A percentile compares a stretch with the other conserved stretches of the same genome.
These are phyloP conservation scores for Fratercula arctica DNA, from an alignment of 2,797 vertebrate genomes.

Conservation along the genomic window DNA sequence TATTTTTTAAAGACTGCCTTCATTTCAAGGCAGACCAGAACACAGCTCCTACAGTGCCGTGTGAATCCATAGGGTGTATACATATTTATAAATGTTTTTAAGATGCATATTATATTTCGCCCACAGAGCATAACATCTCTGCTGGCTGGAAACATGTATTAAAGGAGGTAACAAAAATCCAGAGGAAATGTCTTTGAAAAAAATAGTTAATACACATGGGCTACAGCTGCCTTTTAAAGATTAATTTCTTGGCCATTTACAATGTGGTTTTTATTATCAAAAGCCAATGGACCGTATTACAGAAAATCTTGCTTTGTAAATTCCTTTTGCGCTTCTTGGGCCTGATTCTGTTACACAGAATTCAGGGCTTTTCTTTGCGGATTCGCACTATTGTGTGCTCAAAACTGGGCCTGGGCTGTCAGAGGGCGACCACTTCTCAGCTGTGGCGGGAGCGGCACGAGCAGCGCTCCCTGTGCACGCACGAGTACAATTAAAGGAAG, in stretches of 20 bases:
- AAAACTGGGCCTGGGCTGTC: background rate
- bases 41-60: background rate
- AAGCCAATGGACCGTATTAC: constrained; percentile 57
- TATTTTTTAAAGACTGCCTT: constrained; percentile 58
- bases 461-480: background rate
- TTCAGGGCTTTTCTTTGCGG: background rate
- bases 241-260: constrained; percentile 65
- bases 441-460: background rate
- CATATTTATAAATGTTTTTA: constrained; percentile 68
- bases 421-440: background rate
- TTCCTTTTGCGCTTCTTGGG: constrained; percentile 3
- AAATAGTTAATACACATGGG: constrained; percentile 63
- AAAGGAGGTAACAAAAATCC: constrained; percentile 57
- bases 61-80: constrained; percentile 56
- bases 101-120: constrained; percentile 62
- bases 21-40: constrained; percentile 25
- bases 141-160: constrained; percentile 48
- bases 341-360: background rate
- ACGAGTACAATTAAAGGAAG: background rate
- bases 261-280: constrained; percentile 68
- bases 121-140: constrained; percentile 54
- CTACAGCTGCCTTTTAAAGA: constrained; percentile 68
- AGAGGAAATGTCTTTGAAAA: constrained; percentile 61
- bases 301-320: constrained; percentile 58
- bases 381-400: background rate